phyloP scores from a whole-genome alignment of 1,140 invertebrate genomes.

The Anastrepha obliqua region DNA sequence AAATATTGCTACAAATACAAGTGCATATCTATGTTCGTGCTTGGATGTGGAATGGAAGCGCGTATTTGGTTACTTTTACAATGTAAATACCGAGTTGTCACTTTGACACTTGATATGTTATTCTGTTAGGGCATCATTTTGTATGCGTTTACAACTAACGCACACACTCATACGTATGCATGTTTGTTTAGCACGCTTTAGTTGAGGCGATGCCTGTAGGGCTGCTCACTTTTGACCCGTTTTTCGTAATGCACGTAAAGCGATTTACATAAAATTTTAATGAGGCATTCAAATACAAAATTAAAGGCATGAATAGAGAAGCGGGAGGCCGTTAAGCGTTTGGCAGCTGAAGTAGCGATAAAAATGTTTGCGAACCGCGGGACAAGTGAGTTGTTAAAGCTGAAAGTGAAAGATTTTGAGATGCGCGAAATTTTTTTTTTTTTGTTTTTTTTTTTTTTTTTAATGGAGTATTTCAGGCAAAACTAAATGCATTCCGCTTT shows the following conservation, averaged over 20 bases:
- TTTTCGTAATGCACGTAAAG: constrained; percentile 26
- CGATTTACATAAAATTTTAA: constrained; percentile 48
- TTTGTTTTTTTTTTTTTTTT: too few relatives aligned
- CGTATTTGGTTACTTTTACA: constrained; percentile 31
- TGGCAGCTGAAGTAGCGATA: neutral
- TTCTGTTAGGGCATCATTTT: neutral
- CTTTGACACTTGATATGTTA: constrained; percentile 48
- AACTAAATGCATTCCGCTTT: too few relatives aligned
- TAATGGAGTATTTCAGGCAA: too few relatives aligned
- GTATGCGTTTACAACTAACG: neutral
- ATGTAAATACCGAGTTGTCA: constrained; percentile 31
- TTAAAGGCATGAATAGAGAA: neutral
- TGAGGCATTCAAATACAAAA: constrained; percentile 12
- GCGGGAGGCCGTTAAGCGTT: too few relatives aligned
- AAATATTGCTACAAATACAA: neutral
- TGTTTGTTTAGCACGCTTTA: neutral
- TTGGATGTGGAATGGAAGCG: neutral
- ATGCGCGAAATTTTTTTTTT: too few relatives aligned
- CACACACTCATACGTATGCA: neutral
- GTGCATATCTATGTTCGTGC: neutral
- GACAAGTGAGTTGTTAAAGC: neutral
- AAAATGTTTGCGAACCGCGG: neutral
- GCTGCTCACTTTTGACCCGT: neutral
- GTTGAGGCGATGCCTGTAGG: neutral
- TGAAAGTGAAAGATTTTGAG: neutral